A percentile compares a stretch with the other conserved stretches of the same genome.
These are phyloP conservation scores for Pterostichus niger DNA, from an alignment of 2,888 invertebrate species.

Conservation along the genomic window DNA sequence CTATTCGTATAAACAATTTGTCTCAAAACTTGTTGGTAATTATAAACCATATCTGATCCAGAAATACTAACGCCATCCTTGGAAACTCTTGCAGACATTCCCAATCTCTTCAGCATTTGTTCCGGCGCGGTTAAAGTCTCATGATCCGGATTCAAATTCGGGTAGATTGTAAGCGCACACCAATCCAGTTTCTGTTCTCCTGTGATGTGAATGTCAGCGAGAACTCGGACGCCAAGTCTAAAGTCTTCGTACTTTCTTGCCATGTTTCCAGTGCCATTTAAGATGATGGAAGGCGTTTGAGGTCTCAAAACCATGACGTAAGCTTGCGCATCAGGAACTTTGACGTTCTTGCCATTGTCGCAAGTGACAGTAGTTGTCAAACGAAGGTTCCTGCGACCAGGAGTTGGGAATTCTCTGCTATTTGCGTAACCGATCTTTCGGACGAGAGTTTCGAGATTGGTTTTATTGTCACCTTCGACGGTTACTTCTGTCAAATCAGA, in stretches of 20 bases:
- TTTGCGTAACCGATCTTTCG: constrained; percentile 95
- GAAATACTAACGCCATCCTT: constrained; percentile 92
- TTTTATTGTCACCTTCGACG: constrained; percentile 94
- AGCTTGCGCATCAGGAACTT: constrained; percentile 88
- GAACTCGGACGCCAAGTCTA: constrained; percentile 91
- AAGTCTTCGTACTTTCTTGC: constrained; percentile 93
- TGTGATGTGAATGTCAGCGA: constrained; percentile 90
- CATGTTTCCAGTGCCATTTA: constrained; percentile 89
- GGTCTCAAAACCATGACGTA: constrained; percentile 93
- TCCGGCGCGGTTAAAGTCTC: constrained; percentile 92
- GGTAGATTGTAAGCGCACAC: constrained; percentile 96
- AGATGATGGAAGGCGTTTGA: constrained; percentile 90
- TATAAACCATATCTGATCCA: constrained; percentile 88
- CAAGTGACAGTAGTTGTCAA: constrained; percentile 89
- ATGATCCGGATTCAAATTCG: constrained; percentile 96
- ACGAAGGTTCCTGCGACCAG: constrained; percentile 92
- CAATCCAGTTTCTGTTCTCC: constrained; percentile 89
- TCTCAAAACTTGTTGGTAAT: constrained; percentile 88
- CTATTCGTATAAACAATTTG: constrained; percentile 96
- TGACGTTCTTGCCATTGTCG: constrained; percentile 86
- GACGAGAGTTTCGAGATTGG: constrained; percentile 92
- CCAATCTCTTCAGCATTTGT: constrained; percentile 84
- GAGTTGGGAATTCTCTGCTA: constrained; percentile 94
- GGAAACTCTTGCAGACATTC: constrained; percentile 88
- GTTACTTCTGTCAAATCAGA: constrained; percentile 92